Percentiles rank a stretch among this genome's conserved stretches.
Conservation (phyloP, 2,888 invertebrate genomes). For the Melinaea marsaeus region DNA sequence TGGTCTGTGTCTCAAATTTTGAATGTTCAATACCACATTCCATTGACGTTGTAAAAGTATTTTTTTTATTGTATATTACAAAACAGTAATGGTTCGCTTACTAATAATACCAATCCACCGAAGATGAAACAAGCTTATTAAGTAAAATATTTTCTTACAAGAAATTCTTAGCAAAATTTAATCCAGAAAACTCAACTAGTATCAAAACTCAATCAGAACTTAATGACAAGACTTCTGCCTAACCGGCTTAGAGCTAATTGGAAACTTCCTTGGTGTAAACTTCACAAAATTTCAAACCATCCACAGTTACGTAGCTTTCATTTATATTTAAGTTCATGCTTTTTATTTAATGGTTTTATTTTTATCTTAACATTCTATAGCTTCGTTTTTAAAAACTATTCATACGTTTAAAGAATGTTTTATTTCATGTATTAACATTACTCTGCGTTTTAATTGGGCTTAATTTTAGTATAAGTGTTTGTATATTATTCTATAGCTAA, state of each 20-base stretch:
- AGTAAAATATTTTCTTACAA: constrained; percentile 14
- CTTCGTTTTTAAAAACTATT: no score
- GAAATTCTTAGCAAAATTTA: constrained; percentile 18
- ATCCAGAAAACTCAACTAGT: constrained; percentile 25
- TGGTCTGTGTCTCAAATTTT: no score
- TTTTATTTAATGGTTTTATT: constrained; percentile 19
- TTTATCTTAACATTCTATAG: no score
- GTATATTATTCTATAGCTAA: no score
- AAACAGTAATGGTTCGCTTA: constrained; percentile 12
- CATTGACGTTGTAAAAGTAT: no score
- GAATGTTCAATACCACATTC: no score
- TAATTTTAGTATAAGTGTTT: no score
- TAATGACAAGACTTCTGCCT: constrained; percentile 28
- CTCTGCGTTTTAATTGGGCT: no score
- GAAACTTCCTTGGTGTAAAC: constrained; percentile 21
- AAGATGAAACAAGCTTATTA: background rate
- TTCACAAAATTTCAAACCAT: constrained; percentile 10
- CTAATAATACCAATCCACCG: background rate
- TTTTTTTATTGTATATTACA: no score
- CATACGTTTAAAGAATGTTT: no score
- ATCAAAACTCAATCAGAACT: constrained; percentile 33
- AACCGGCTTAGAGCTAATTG: constrained; percentile 24
- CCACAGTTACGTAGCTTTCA: constrained; percentile 3
- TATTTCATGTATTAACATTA: no score
- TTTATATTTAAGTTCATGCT: background rate